Evolutionary conservation across 2,888 invertebrate genomes (phyloP).

Genomic region (Coleophora flavipennella): DNA sequence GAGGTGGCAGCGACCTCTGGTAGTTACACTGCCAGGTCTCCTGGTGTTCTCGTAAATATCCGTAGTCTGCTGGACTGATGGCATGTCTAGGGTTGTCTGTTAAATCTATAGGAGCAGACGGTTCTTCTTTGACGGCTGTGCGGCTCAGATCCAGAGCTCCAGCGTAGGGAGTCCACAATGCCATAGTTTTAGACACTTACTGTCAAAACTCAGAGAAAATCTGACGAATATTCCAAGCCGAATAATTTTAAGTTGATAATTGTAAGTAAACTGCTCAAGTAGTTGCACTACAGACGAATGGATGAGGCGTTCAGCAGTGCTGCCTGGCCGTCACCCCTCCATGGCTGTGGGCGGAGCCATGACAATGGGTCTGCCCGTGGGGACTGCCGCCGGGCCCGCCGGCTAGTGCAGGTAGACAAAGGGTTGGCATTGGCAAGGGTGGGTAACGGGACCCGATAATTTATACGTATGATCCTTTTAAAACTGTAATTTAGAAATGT

Average conservation of each 20-base stretch:
- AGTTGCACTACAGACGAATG: not conserved
- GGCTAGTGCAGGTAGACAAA: too few species aligned
- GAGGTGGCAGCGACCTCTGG: conserved; percentile 23
- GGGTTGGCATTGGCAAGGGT: too few species aligned
- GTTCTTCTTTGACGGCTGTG: conserved; percentile 27
- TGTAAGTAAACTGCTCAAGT: not conserved
- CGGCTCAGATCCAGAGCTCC: conserved; percentile 45
- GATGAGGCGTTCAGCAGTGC: conserved; percentile 1
- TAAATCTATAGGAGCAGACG: conserved; percentile 16
- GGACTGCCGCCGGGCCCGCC: too few species aligned
- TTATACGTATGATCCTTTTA: too few species aligned
- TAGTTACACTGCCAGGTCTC: conserved; percentile 8
- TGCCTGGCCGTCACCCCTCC: not conserved
- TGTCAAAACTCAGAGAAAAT: too few species aligned
- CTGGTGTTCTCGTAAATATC: not conserved
- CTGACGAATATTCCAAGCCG: too few species aligned
- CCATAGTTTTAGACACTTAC: conserved; percentile 30
- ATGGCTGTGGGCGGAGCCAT: too few species aligned
- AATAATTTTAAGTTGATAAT: conserved; percentile 2
- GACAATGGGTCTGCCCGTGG: too few species aligned
- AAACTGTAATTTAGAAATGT: too few species aligned
- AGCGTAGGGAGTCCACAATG: conserved; percentile 54
- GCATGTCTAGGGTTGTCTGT: not conserved
- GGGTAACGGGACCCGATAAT: too few species aligned
- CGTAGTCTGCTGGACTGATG: not conserved